Evolutionary conservation across 2,113 vertebrate genomes (phyloP).

Genomic region (Cavia porcellus): DNA sequence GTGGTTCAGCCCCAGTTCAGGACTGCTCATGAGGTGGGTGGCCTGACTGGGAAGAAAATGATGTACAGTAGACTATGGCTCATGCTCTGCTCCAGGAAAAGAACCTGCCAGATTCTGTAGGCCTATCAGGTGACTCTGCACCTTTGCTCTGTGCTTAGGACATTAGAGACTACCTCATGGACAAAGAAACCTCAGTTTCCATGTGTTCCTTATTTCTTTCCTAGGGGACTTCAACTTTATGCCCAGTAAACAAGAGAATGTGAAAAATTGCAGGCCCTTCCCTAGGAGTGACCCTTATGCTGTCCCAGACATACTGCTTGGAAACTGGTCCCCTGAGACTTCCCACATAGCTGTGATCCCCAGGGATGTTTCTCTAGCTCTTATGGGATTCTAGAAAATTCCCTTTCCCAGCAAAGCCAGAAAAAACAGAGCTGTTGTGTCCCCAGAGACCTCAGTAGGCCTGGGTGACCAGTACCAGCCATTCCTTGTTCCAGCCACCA

Average conservation of each 20-base stretch:
- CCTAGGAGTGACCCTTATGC: background rate
- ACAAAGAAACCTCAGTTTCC: background rate
- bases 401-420: background rate
- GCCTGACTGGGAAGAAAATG: background rate
- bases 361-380: too few species aligned
- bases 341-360: too few species aligned
- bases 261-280: background rate
- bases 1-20: too few species aligned
- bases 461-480: too few species aligned
- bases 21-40: background rate
- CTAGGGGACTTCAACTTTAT: background rate
- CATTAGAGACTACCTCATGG: background rate
- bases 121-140: background rate
- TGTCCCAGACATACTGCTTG: background rate
- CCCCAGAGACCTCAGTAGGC: background rate
- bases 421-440: background rate
- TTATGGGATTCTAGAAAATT: background rate
- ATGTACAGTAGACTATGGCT: background rate
- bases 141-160: background rate
- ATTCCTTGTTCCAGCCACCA: too few species aligned
- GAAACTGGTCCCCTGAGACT: background rate
- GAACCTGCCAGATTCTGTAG: background rate
- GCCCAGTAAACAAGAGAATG: background rate
- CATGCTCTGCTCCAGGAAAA: background rate
- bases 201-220: background rate